These are phyloP conservation scores for Campylomormyrus numenius DNA, from an alignment of 2,113 vertebrate genomes.

Conservation along the genomic window DNA sequence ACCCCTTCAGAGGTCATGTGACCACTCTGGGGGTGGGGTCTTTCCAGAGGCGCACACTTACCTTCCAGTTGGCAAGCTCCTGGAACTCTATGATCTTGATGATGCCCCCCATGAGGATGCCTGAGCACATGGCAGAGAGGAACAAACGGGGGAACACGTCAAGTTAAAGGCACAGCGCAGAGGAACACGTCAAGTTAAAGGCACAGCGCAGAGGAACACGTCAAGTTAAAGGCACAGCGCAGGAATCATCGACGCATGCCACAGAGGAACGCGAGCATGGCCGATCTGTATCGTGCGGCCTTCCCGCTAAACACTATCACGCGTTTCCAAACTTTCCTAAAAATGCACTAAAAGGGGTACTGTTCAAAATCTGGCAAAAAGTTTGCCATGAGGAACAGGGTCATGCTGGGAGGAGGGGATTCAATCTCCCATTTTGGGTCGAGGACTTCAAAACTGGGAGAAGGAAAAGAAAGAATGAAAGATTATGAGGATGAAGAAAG, in stretches of 20 bases:
- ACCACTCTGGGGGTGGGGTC: too few relatives aligned
- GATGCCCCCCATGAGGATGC: conserved; percentile 95
- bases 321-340: neutral
- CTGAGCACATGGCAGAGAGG: conserved; percentile 54
- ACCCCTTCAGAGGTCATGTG: neutral
- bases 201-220: neutral
- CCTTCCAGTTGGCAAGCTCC: conserved; percentile 98
- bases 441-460: conserved; percentile 30
- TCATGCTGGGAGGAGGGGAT: neutral
- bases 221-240: neutral
- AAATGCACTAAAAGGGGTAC: neutral
- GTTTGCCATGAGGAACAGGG: neutral
- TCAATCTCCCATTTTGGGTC: neutral
- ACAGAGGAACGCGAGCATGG: neutral
- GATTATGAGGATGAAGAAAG: neutral
- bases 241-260: neutral
- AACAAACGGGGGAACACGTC: neutral
- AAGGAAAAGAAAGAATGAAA: conserved; percentile 16
- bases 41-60: conserved; percentile 45
- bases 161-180: neutral
- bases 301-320: neutral
- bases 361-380: neutral
- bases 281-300: neutral
- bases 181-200: neutral
- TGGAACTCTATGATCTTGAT: conserved; percentile 98